These are phyloP conservation scores for Byasa hedistus DNA, from an alignment of 2,888 invertebrate genomes.

Conservation along the genomic window DNA sequence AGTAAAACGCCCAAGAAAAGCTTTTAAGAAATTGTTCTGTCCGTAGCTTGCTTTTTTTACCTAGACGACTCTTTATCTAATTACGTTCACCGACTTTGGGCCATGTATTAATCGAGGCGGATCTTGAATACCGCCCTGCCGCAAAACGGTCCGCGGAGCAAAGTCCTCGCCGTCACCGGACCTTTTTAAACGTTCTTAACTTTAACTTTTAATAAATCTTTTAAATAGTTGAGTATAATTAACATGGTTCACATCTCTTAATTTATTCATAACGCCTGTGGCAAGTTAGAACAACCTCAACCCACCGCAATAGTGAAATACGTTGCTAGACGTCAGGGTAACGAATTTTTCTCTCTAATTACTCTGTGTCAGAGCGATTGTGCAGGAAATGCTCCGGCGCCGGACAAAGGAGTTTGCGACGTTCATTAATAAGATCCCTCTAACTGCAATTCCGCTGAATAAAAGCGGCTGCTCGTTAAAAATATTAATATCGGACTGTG, in stretches of 20 bases:
- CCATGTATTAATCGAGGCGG: conserved; percentile 11
- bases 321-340: conserved; percentile 59
- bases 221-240: conserved; percentile 21
- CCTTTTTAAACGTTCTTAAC: conserved; percentile 6
- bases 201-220: conserved; percentile 10
- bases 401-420: conserved; percentile 72
- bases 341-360: conserved; percentile 79
- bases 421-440: conserved; percentile 79
- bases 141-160: conserved; percentile 7
- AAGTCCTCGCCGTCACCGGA: background rate
- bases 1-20: conserved; percentile 21
- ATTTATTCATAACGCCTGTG: conserved; percentile 34
- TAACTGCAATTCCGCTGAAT: conserved; percentile 77
- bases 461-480: conserved; percentile 65
- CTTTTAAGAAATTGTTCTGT: conserved; percentile 21
- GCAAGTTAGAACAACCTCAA: conserved; percentile 41
- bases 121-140: conserved; percentile 9
- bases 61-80: conserved; percentile 21
- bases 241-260: conserved; percentile 22
- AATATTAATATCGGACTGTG: conserved; percentile 75
- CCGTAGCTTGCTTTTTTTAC: conserved; percentile 16
- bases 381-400: conserved; percentile 70
- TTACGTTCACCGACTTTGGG: conserved; percentile 18
- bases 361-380: conserved; percentile 77
- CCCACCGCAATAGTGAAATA: conserved; percentile 57